Evolutionary conservation across 1,140 invertebrate genomes (phyloP), one percentile per base, ranked within the genome.

Genomic region (Euglossa dilemma): DNA sequence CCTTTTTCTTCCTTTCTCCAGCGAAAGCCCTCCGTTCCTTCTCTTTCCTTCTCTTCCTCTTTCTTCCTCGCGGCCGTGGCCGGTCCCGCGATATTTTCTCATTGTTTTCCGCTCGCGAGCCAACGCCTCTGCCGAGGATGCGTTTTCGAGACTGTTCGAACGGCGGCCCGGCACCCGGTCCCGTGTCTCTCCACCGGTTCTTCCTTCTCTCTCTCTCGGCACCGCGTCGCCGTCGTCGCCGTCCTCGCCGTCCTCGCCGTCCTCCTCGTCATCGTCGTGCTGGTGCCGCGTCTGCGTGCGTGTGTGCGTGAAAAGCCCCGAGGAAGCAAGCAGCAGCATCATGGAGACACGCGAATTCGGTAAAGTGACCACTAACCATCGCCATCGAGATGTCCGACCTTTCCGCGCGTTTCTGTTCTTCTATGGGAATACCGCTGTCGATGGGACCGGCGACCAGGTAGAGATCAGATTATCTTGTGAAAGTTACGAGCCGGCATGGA

Each of bases 241-340:
- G n/a, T n/a, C n/a, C n/a, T n/a, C n/a, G n/a, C n/a, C n/a, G n/a
- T n/a, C n/a, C n/a, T n/a, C n/a, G n/a, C n/a, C n/a, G n/a, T n/a
- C n/a, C n/a, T n/a, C 85, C 80, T 72, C 64, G 80, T 72, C 63
- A 50, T 8, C 70, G 79, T 66, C 25, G 77, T 56, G n/a, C 50
- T 54, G n/a, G 54, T 80, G 81, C 54, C 57, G 83, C 81, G 82
- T 78, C 82, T 76, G 85, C 76, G 57, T 88, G 85, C 77, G 82
- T 87, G 81, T 80, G 82, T 88, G 83, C 85, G 87, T 88, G 86
- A 64, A 84, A 78, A 78, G 50, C 66, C 66, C 18, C 59, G 25
- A 76, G 78, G 47, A 81, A 45, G 84, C n/a, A n/a, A n/a, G n/a
- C n/a, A n/a, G n/a, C n/a, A 67, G 59, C 56, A 70, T 36, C 36